Percentiles rank a stretch among this genome's conserved stretches.
These are phyloP conservation scores for Rhadina sibilatrix DNA, from an alignment of 2,113 vertebrate genomes.

Conservation along the genomic window DNA sequence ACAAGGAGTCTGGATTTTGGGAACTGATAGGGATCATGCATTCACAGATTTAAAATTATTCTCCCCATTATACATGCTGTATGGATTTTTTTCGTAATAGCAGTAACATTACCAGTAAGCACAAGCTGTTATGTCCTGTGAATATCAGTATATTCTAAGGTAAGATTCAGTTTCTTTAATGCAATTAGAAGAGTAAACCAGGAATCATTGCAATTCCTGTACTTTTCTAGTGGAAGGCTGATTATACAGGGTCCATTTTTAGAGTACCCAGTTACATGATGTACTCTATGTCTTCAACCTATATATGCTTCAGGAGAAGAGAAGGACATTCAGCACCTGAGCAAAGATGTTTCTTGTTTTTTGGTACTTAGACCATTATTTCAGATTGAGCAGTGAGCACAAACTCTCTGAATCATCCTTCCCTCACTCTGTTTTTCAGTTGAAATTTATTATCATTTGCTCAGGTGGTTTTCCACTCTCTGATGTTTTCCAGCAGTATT, in stretches of 20 bases:
- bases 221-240: background rate
- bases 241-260: background rate
- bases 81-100: background rate
- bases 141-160: background rate
- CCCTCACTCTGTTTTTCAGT: background rate
- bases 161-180: background rate
- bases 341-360: background rate
- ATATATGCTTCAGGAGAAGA: background rate
- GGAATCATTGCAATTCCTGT: background rate
- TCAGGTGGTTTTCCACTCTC: background rate
- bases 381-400: background rate
- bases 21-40: background rate
- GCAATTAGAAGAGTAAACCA: background rate
- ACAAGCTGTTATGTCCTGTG: background rate
- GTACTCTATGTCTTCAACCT: background rate
- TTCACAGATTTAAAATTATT: background rate
- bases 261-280: background rate
- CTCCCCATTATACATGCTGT: background rate
- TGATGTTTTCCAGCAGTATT: background rate
- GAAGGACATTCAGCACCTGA: background rate
- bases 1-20: background rate
- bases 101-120: background rate
- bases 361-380: background rate
- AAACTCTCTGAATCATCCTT: background rate
- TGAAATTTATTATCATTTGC: background rate